These are phyloP conservation scores for Tortrix viridana DNA, from an alignment of 2,888 invertebrate species.

Conservation along the genomic window DNA sequence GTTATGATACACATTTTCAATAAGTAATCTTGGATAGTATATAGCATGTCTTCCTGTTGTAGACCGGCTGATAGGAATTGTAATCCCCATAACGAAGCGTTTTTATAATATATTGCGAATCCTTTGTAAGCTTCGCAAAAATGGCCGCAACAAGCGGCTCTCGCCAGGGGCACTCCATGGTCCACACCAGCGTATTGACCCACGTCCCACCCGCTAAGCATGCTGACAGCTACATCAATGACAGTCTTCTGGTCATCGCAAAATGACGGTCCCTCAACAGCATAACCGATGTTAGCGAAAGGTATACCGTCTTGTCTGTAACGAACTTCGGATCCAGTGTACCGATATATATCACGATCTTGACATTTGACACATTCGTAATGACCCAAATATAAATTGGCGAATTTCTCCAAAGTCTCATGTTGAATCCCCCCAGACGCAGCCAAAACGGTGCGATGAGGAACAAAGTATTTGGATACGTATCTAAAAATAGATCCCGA, in stretches of 20 bases:
- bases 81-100: slow-evolving; percentile 98
- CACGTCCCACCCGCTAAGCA: slow-evolving; percentile 95
- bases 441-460: slow-evolving; percentile 94
- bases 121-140: slow-evolving; percentile 96
- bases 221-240: slow-evolving; percentile 95
- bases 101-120: slow-evolving; percentile 98
- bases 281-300: slow-evolving; percentile 94
- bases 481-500: slow-evolving; percentile 89
- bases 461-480: slow-evolving; percentile 93
- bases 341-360: slow-evolving; percentile 85
- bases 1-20: slow-evolving; percentile 93
- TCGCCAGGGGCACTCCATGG: slow-evolving; percentile 71
- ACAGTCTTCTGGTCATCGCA: slow-evolving; percentile 94
- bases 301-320: slow-evolving; percentile 95
- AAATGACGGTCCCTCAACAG: slow-evolving; percentile 97
- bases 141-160: slow-evolving; percentile 83
- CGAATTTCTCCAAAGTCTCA: slow-evolving; percentile 90
- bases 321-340: slow-evolving; percentile 94
- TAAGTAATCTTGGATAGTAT: slow-evolving; percentile 90
- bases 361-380: slow-evolving; percentile 84
- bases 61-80: slow-evolving; percentile 91
- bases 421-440: slow-evolving; percentile 97
- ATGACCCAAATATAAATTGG: slow-evolving; percentile 87
- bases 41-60: slow-evolving; percentile 88
- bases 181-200: slow-evolving; percentile 94